Conservation (phyloP, 2,888 invertebrate species). For the Eurytoma adleriae region DNA sequence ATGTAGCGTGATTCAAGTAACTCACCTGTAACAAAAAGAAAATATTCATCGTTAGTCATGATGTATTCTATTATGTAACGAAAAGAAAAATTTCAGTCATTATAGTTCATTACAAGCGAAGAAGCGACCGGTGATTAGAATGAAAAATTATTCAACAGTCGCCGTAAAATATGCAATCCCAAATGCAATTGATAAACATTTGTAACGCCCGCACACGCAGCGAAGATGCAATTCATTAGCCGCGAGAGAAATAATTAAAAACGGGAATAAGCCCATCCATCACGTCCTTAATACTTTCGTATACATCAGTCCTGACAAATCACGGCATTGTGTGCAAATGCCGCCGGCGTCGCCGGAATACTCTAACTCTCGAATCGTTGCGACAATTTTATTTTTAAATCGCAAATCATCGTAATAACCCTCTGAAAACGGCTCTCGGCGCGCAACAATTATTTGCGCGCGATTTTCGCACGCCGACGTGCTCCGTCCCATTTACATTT, state of each 20-base stretch:
- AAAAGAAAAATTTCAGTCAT: slow-evolving; percentile 4
- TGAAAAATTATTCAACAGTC: too few relatives aligned
- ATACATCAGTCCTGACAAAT: background rate
- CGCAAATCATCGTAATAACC: background rate
- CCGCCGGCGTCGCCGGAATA: background rate
- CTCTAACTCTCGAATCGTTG: background rate
- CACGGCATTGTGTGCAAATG: slow-evolving; percentile 36
- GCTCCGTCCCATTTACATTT: too few relatives aligned
- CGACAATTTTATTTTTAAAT: slow-evolving; percentile 19
- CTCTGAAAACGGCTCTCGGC: too few relatives aligned
- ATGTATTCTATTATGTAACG: background rate
- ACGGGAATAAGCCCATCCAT: slow-evolving; percentile 18
- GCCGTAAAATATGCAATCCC: background rate
- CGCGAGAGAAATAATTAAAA: background rate
- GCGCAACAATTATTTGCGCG: too few relatives aligned
- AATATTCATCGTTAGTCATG: background rate
- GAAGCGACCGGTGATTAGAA: too few relatives aligned
- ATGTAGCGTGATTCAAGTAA: background rate
- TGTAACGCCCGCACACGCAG: background rate
- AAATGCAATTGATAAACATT: background rate
- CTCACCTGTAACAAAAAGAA: slow-evolving; percentile 46
- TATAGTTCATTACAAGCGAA: too few relatives aligned
- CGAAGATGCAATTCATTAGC: slow-evolving; percentile 24
- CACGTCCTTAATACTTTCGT: slow-evolving; percentile 18
- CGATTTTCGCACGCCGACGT: too few relatives aligned